Percentiles rank a stretch among this genome's conserved stretches.
Conservation (phyloP, 2,113 vertebrate genomes). For the Camelus dromedarius region DNA sequence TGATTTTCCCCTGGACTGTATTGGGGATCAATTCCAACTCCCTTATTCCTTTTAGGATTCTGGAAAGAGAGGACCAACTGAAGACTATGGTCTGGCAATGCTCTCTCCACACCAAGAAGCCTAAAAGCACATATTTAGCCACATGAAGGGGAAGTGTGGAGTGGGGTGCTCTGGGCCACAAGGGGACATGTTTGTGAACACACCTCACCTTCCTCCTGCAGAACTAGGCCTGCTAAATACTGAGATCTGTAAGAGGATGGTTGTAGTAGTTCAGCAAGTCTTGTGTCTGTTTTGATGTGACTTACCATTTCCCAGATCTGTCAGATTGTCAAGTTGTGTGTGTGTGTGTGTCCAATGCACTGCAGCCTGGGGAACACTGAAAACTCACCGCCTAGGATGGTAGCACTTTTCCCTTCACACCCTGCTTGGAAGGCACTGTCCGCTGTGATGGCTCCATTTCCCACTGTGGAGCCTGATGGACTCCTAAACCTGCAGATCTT, state of each 20-base stretch:
- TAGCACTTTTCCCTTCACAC: background rate
- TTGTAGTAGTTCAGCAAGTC: background rate
- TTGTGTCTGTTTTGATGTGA: background rate
- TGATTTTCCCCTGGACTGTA: background rate
- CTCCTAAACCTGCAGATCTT: background rate
- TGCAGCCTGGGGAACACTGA: background rate
- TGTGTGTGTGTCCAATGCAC: background rate
- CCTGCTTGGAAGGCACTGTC: background rate
- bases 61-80: background rate
- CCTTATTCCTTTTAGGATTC: background rate
- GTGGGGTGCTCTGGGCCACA: no score
- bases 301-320: background rate
- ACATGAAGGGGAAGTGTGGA: rapidly evolving
- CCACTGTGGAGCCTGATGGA: background rate
- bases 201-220: background rate
- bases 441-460: background rate
- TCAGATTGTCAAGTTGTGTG: background rate
- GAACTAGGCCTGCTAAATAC: background rate
- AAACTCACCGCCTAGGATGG: background rate
- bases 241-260: background rate
- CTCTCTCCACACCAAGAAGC: background rate
- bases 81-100: no score
- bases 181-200: background rate
- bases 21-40: background rate
- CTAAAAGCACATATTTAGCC: background rate